Evolutionary conservation across 2,113 vertebrate species (phyloP), one percentile per base, ranked within the genome.

Genomic region (Indicator indicator): DNA sequence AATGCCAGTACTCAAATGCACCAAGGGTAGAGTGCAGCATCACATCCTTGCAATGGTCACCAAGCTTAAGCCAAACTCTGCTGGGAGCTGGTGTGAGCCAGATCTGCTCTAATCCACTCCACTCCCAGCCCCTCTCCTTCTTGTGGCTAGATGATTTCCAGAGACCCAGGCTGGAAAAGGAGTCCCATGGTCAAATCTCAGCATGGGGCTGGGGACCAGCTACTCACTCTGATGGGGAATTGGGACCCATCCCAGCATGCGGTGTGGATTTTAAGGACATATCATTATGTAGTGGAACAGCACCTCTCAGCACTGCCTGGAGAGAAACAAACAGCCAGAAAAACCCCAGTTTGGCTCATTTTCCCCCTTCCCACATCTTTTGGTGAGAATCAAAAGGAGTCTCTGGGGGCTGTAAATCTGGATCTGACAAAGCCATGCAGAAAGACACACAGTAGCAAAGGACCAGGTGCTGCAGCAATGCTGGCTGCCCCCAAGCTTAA

Each of bases 311-410:
- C 86, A 38, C 28, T 32, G 54, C 81, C 32, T 9, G 0, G 15
- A 89, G 73, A 84, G 89, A 82, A 95, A 87, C 85, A 76, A 93
- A 79, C 85, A 50, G 89, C 68, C 58, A 84, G 83, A 77, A 40
- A 71, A 4, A 4, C 18, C 63, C 55, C 2, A 52, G 68, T 84
- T 59, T 82, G 94, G 80, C 73, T 94, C 81, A 1, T 75, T 84
- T 69, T 91, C 81, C 74, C 83, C 81, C 94, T 93, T 82, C 90
- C 90, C 71, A 52, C 86, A 90, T 38, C 88, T 92, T 77, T 33
- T 27, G 83, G 85, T 93, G 83, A 85, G 65, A 88, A 81, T 15
- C 1, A 26, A 55, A 50, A 93, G 76, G 72, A 80, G 83, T 18
- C 76, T 86, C 80, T n/a, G 77, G 86, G 68, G 90, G 90, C 63